These are phyloP conservation scores for Lamellibrachia columna DNA, from an alignment of 2,888 invertebrate species.

Conservation along the genomic window DNA sequence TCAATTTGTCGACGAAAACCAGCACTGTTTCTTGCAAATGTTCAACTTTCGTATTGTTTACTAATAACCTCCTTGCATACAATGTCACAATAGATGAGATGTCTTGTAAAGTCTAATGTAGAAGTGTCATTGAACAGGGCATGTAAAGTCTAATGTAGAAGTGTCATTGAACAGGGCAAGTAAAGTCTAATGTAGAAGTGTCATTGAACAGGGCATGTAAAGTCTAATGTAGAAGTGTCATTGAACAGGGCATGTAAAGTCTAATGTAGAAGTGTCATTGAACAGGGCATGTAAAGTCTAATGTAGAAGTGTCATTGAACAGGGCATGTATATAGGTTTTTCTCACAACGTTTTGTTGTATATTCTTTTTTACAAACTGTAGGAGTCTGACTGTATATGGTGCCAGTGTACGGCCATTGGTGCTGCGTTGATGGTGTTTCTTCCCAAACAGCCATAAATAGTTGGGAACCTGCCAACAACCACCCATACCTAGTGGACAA, in stretches of 20 bases:
- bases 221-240: neutral
- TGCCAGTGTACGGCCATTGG: neutral
- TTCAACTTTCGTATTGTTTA: neutral
- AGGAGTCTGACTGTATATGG: neutral
- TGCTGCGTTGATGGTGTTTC: neutral
- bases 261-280: neutral
- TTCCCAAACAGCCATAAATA: neutral
- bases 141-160: neutral
- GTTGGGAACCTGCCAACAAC: neutral
- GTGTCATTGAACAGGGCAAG: neutral
- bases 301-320: neutral
- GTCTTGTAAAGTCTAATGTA: neutral
- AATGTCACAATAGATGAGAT: neutral
- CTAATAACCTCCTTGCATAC: neutral
- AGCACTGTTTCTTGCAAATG: neutral
- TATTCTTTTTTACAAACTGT: neutral
- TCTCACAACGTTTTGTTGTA: slow-evolving; percentile 3
- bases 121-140: neutral
- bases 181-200: neutral
- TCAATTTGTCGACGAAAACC: neutral
- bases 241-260: neutral
- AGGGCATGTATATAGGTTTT: neutral
- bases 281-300: neutral
- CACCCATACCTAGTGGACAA: neutral
- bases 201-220: neutral